phyloP scores from a whole-genome alignment of 2,113 vertebrate genomes.

The Odocoileus virginianus region DNA sequence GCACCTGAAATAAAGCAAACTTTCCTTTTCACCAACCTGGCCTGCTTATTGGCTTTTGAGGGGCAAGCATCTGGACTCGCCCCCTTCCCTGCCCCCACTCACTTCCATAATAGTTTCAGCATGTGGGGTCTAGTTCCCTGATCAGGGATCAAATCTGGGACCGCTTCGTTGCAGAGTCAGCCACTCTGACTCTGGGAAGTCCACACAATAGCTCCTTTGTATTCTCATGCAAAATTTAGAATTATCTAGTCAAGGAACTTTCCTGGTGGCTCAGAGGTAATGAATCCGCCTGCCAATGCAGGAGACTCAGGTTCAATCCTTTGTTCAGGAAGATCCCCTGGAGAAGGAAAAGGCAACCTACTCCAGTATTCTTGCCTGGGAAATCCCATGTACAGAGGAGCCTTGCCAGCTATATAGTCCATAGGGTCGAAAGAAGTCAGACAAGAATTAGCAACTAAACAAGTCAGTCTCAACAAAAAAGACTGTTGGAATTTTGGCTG shows the following conservation, averaged over 20 bases:
- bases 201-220: background rate
- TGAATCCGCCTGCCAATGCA: background rate
- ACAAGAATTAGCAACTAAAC: background rate
- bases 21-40: background rate
- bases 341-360: background rate
- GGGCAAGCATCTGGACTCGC: background rate
- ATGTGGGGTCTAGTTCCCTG: background rate
- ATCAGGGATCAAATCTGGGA: background rate
- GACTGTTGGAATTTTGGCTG: background rate
- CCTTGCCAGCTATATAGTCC: background rate
- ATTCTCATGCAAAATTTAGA: background rate
- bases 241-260: background rate
- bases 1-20: background rate
- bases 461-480: background rate
- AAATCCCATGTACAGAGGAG: background rate
- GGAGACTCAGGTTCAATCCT: background rate
- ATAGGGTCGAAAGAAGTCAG: background rate
- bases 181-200: background rate
- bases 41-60: background rate
- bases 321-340: background rate
- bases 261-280: background rate
- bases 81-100: background rate
- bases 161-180: background rate
- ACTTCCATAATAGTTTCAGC: background rate
- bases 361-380: background rate